Base-by-base conservation (phyloP, 64 coral and sea anemone genomes). In the Stichodactyla mertensii region DNA sequence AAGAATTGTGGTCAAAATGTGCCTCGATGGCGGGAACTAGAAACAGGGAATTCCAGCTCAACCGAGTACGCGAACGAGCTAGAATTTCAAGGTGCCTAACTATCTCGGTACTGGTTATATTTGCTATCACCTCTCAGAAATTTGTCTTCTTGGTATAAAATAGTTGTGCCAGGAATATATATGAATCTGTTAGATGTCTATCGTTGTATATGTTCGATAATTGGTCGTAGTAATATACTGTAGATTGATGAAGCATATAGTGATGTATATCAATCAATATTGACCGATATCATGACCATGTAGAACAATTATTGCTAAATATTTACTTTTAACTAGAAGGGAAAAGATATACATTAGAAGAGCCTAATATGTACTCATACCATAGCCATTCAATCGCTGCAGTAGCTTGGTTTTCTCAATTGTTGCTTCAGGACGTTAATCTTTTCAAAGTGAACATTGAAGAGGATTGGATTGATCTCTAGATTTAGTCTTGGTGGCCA, bases 251-350 rank as follows among this genome's bases (percentile, higher is more conserved):
- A 31, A 81, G 36, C 14, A 55, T 16, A 53, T 81, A 19, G 78
- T 20, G 78, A 81, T 81, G 51, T 55, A 55, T 20, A 81, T 81
- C 78, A 81, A 81, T 81, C 78, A 81, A 54, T 81, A 8, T 31
- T 18, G 9, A 27, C 69, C 24, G 8, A 26, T 31, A 23, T 74
- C 69, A 28, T 74, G 69, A 31, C 69, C 69, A 74, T 23, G 3
- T 74, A 11, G 24, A 74, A 4, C 26, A 31, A 1, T 31, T 31
- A 36, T 74, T 74, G 56, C 16, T 28, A 74, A 4, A 4, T 74
- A 27, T 74, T 74, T 31, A 31, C 22, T 31, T 23, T 27, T 74
- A 27, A 11, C 11, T 74, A 9, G 16, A 12, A 31, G 24, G 69
- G 23, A 10, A 27, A 74, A 74, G 26, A 74, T 74, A 27, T 74